Conservation (phyloP, 2,113 vertebrate genomes). For the Mormyrus lacerda region DNA sequence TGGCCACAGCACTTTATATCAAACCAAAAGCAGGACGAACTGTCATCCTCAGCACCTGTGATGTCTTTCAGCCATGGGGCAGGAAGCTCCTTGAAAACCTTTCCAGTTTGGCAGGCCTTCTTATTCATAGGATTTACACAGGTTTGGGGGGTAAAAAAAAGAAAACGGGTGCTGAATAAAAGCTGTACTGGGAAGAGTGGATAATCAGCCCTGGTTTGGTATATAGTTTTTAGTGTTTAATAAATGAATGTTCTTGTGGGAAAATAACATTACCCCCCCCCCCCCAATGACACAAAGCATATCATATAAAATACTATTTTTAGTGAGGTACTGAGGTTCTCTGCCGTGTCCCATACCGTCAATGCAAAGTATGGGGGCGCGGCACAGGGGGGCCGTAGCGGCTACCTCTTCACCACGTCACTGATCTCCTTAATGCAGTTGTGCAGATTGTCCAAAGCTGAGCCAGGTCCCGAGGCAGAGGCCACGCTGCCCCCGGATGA, state of each 20-base stretch:
- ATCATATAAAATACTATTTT: constrained; percentile 61
- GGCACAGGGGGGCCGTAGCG: constrained; percentile 50
- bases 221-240: constrained; percentile 32
- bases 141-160: not conserved
- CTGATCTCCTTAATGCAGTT: constrained; percentile 95
- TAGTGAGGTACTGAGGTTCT: constrained; percentile 63
- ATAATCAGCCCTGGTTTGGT: not conserved
- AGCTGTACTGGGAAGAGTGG: not conserved
- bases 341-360: not conserved
- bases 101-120: not conserved
- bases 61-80: not conserved
- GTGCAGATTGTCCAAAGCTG: constrained; percentile 88
- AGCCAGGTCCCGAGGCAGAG: constrained; percentile 65
- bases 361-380: constrained; percentile 30
- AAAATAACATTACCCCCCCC: constrained; percentile 54
- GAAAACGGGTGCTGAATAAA: not conserved
- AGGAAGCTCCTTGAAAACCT: not conserved
- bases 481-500: constrained; percentile 71
- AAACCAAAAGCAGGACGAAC: not conserved
- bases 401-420: constrained; percentile 98
- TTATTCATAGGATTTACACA: not conserved
- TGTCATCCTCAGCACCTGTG: not conserved
- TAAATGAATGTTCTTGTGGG: constrained; percentile 50
- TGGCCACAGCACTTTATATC: not conserved
- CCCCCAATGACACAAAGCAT: constrained; percentile 37